Base-by-base conservation (phyloP, 2,888 invertebrate genomes). In the Chrysolina oricalcia region DNA sequence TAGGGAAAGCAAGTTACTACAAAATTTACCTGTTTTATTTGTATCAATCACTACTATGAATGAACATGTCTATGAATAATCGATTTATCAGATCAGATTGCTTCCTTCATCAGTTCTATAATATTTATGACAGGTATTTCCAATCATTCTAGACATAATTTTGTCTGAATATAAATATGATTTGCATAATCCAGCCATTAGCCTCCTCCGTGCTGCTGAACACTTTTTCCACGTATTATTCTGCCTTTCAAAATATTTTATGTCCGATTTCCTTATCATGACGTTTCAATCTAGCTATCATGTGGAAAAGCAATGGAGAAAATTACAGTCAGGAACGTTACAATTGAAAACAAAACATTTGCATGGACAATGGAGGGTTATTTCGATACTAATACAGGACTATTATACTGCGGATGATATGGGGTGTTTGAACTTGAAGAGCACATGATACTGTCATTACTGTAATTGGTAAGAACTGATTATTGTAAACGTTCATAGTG, bases 301-400 rank as follows among this genome's bases (percentile, higher is more conserved):
- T 35, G 19, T 67, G 67, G 50, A 4, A 35, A 50, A 50, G 48
- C 50, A 67, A 50, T 67, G 19, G 27, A n/a, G 11, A 67, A 50
- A 67, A 67, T 67, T 35, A 50, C 35, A 48, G 67, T 17, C n/a
- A n/a, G 27, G 17, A 67, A 50, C 50, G 50, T 19, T 46, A 66
- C 66, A 67, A 67, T 67, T 48, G 67, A 50, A 67, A 50, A 50
- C 17, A 23, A 21, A 67, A 50, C 67, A 67, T n/a, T 67, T 67
- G 67, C 67, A 67, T 67, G 67, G 11, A 67, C 67, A 67, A 50
- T 67, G 50, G 15, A 67, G 21, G 35, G 67, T n/a, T 67, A 35
- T 67, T 50, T 23, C n/a, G 19, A 35, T 43, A 6, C 19, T 64
- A 41, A 35, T 41, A 41, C 13, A 13, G 10, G 23, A 15, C 0